Evolutionary conservation across 2,113 vertebrate species (phyloP), one percentile per base, ranked within the genome.

Genomic region (Laticauda laticaudata): DNA sequence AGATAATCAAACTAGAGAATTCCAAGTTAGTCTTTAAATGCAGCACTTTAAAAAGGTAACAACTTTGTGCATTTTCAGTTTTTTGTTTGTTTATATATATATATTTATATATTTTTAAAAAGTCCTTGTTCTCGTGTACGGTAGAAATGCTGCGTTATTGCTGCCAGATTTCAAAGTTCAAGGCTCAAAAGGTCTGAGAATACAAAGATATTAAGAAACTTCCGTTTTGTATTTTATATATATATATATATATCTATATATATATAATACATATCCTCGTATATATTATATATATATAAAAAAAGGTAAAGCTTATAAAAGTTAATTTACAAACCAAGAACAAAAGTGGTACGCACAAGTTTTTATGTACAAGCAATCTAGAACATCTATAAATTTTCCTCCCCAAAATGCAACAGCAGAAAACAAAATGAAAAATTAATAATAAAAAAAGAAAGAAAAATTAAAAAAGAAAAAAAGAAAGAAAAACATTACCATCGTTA

Each of bases 291-390:
- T 98, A 99, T 43, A 81, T 81, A 81, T 75, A 34, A 4, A 99
- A 99, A 92, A 99, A 99, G 99, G 98, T 99, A 98, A 98, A 99
- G 99, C 98, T 98, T 99, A 99, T 99, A 98, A 98, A 99, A 99
- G 98, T 98, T 98, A 97, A 99, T 99, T 99, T 99, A 99, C 99
- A 99, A 99, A 98, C 98, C 97, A 97, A 98, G 98, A 99, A 98
- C 98, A 98, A 99, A 99, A 99, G 98, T 98, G 98, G 98, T 99
- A 98, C 98, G 98, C 98, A 98, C 98, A 98, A 98, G 96, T 97
- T 69, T 69, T 69, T 99, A 99, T 99, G 96, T 99, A 99, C 99
- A 99, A 98, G 98, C 98, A 92, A 97, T 98, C 98, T 98, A 97
- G 97, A 98, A 98, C 97, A 98, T 98, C 98, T 97, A 98, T 97